Evolutionary conservation across 1,140 invertebrate genomes (phyloP).

Genomic region (Neodiprion pinetum): DNA sequence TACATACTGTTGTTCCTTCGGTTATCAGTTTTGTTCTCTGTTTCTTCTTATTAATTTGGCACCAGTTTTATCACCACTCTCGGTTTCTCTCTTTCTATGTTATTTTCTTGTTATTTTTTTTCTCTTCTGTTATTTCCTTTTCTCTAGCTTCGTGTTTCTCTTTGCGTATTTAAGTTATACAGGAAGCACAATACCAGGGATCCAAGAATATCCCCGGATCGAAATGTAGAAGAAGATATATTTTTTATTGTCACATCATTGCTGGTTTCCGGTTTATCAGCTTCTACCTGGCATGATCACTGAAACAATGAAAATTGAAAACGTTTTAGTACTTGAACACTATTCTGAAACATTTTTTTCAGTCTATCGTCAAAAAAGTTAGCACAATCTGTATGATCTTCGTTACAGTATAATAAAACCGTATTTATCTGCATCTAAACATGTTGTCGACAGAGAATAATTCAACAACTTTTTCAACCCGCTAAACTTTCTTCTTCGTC

Average conservation of each 20-base stretch:
- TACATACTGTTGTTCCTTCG: constrained; percentile 21
- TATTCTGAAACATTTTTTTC: constrained; percentile 1
- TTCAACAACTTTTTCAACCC: not conserved
- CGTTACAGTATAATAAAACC: constrained; percentile 6
- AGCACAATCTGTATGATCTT: not conserved
- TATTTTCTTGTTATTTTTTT: constrained; percentile 7
- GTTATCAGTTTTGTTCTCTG: constrained; percentile 26
- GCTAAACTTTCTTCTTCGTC: not conserved
- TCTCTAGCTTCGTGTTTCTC: constrained; percentile 10
- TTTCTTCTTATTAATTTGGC: constrained; percentile 30
- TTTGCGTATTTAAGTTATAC: constrained; percentile 27
- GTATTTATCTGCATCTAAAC: constrained; percentile 10
- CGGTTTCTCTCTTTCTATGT: not conserved
- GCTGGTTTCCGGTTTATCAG: constrained; percentile 43
- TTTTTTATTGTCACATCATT: constrained; percentile 63
- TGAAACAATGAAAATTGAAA: constrained; percentile 39
- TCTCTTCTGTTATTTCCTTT: too few relatives aligned
- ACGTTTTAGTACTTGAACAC: constrained; percentile 12
- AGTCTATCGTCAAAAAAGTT: constrained; percentile 1
- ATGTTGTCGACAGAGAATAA: constrained; percentile 18
- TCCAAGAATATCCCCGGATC: constrained; percentile 43
- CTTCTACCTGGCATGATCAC: constrained; percentile 51
- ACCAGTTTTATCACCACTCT: constrained; percentile 23
- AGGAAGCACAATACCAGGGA: constrained; percentile 56
- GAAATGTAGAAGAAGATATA: constrained; percentile 45